Conservation (phyloP, 2,797 vertebrate genomes). For the Spheniscus humboldti region DNA sequence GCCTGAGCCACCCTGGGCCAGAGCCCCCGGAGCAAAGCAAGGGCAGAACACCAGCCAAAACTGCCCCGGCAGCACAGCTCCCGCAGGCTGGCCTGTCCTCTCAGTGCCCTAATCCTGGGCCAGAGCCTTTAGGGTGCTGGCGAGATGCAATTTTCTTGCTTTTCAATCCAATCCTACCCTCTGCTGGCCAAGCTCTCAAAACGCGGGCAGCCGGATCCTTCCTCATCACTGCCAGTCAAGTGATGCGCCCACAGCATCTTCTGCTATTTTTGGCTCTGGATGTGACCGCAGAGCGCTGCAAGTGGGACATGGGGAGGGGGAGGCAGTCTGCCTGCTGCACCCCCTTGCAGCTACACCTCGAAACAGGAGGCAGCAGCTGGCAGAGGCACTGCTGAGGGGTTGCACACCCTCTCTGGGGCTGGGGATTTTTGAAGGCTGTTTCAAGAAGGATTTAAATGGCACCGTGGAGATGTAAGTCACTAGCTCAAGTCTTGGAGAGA, state of each 20-base stretch:
- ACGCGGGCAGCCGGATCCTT: not conserved
- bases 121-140: not conserved
- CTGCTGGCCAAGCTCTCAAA: slow-evolving; percentile 44
- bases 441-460: not conserved
- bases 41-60: not conserved
- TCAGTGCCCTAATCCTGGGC: not conserved
- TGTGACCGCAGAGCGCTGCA: not conserved
- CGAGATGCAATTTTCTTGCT: not conserved
- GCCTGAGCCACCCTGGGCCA: not conserved
- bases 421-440: not conserved
- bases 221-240: fast-evolving
- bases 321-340: not conserved
- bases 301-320: not conserved
- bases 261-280: not conserved
- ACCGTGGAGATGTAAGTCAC: not conserved
- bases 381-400: not conserved
- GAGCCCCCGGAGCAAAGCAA: not conserved
- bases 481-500: not conserved
- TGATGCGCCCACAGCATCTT: not conserved
- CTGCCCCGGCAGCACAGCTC: not conserved
- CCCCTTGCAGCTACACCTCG: not conserved
- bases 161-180: slow-evolving; percentile 43
- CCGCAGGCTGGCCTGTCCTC: not conserved
- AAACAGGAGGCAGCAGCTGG: not conserved
- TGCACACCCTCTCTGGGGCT: fast-evolving